Conservation (phyloP, 2,888 invertebrate genomes). For the Sesia bembeciformis region DNA sequence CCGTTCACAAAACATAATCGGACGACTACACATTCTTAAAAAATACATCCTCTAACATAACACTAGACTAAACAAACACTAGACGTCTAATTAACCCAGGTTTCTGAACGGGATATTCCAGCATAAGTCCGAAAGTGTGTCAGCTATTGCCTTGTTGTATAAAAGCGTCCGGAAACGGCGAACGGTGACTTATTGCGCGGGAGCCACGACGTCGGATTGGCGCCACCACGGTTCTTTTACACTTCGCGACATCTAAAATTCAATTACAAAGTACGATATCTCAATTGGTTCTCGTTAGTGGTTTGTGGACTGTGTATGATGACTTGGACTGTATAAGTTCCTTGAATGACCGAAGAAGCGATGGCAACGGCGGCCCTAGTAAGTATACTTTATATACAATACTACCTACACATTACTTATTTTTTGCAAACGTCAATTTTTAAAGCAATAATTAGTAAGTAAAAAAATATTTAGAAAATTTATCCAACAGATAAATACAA, state of each 20-base stretch:
- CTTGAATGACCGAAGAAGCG: constrained; percentile 45
- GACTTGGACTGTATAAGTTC: neutral
- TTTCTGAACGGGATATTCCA: neutral
- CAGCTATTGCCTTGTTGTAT: constrained; percentile 8
- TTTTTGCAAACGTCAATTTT: neutral
- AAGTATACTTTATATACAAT: constrained; percentile 13
- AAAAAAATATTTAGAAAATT: no score
- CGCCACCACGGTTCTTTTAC: constrained; percentile 7
- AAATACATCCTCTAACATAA: neutral
- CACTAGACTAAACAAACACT: neutral
- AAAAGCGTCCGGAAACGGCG: constrained; percentile 16
- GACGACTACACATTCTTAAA: constrained; percentile 49
- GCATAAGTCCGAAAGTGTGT: constrained; percentile 1
- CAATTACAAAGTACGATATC: constrained; percentile 1
- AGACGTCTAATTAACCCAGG: neutral
- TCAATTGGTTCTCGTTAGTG: neutral
- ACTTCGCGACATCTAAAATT: constrained; percentile 11
- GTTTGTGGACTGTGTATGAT: neutral
- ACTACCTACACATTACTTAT: no score
- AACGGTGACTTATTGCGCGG: constrained; percentile 14
- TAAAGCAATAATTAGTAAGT: no score
- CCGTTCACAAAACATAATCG: constrained; percentile 69
- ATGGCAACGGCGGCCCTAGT: constrained; percentile 46
- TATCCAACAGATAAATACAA: no score
- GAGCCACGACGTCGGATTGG: constrained; percentile 6